These are phyloP conservation scores for Brachyptera putata DNA, from an alignment of 2,888 invertebrate species.

Conservation along the genomic window DNA sequence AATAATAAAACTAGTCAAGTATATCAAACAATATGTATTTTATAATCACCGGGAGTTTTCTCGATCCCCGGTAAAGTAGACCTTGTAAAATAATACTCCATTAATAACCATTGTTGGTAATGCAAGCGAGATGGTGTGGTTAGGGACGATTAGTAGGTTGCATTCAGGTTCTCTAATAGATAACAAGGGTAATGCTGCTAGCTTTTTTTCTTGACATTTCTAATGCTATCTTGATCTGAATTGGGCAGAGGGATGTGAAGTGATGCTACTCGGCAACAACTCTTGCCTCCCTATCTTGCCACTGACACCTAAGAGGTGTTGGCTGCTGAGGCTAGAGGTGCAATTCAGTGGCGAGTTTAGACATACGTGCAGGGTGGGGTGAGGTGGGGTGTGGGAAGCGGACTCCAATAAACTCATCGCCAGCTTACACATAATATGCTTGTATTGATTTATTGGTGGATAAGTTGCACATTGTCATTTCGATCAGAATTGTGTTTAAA, in stretches of 20 bases:
- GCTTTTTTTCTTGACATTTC: neutral
- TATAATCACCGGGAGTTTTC: slow-evolving; percentile 4
- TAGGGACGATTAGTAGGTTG: neutral
- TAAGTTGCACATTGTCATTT: too few relatives aligned
- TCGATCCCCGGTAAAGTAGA: neutral
- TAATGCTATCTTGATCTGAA: neutral
- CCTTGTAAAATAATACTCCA: neutral
- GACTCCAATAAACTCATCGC: too few relatives aligned
- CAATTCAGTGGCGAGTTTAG: neutral
- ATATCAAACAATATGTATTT: slow-evolving; percentile 17
- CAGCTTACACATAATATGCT: too few relatives aligned
- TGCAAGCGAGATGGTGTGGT: neutral
- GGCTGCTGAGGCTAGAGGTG: neutral
- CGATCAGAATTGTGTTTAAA: too few relatives aligned
- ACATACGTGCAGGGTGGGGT: too few relatives aligned
- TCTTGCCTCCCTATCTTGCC: neutral
- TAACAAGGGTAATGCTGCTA: slow-evolving; percentile 1
- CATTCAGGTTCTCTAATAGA: neutral
- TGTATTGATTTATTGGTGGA: too few relatives aligned
- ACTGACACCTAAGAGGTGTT: neutral
- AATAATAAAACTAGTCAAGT: slow-evolving; percentile 4
- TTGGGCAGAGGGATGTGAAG: neutral
- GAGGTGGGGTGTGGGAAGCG: neutral
- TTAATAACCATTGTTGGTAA: neutral
- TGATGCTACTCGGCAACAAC: neutral